These are phyloP conservation scores for Copidosoma aretas DNA, from an alignment of 2,888 invertebrate genomes.

Conservation along the genomic window DNA sequence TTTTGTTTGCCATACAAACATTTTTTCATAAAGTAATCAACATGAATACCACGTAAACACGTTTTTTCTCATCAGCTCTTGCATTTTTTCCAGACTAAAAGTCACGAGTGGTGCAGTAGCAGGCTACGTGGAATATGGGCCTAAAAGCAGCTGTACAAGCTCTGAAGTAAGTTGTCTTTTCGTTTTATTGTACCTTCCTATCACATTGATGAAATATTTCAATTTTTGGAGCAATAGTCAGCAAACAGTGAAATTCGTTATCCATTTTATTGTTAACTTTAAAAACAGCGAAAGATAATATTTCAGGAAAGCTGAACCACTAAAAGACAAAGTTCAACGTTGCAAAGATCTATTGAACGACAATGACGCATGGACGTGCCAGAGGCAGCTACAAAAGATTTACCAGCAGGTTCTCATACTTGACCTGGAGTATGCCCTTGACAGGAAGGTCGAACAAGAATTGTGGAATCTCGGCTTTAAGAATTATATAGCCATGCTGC, in stretches of 20 bases:
- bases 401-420: constrained; percentile 70
- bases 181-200: background rate
- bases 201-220: background rate
- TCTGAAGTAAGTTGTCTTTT: constrained; percentile 68
- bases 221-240: background rate
- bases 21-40: too few species aligned
- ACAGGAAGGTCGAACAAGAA: constrained; percentile 89
- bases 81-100: constrained; percentile 41
- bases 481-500: constrained; percentile 81
- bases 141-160: constrained; percentile 79
- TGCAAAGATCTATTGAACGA: constrained; percentile 67
- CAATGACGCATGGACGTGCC: constrained; percentile 65
- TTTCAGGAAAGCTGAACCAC: constrained; percentile 75
- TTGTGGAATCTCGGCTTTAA: constrained; percentile 89
- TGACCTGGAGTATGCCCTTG: constrained; percentile 85
- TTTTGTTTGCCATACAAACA: too few species aligned
- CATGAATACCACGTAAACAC: too few species aligned
- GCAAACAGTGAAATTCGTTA: constrained; percentile 17
- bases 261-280: constrained; percentile 12
- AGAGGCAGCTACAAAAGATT: constrained; percentile 62
- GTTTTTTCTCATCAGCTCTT: too few species aligned
- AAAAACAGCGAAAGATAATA: too few species aligned
- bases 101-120: constrained; percentile 43
- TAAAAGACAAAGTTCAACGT: constrained; percentile 73
- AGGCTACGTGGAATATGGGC: constrained; percentile 68